Evolutionary conservation across 1,140 invertebrate genomes (phyloP), one percentile per base, ranked within the genome.

Genomic region (Eubasilissa regina): DNA sequence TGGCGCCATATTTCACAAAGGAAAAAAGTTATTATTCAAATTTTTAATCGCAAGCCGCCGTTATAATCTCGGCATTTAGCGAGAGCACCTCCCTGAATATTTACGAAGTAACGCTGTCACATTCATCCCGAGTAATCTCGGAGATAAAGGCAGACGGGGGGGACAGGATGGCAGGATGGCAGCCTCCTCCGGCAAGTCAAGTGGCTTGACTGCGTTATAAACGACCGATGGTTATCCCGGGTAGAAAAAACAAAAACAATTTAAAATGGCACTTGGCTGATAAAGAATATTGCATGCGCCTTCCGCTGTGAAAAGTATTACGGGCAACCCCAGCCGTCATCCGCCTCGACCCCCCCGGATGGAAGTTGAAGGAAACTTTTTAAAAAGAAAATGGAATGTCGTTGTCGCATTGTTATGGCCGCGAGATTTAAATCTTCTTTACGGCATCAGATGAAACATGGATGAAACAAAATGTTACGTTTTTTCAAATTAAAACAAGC

Each of bases 41-140:
- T 75, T 75, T 77, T 75, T 75, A 80, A 80, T 80, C 74, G 51
- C 64, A 53, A 72, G 17, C 73, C 51, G 43, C 58, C 45, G 70
- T 53, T 55, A 76, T 80, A 80, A 80, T 80, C 75, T 19, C 47
- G 53, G 48, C 45, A 56, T 80, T 80, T 77, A 80, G 74, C 79
- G 51, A 44, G 58, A 58, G 66, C 62, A 53, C 66, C 62, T 43
- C 62, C 21, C 60, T 74, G 74, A 73, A 80, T 80, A 80, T 80
- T 80, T 80, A 80, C 79, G 79, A 53, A 80, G 79, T 80, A 58
- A 76, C 79, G 44, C 68, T 77, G 75, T 80, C 79, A 77, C 75
- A 77, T 80, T 64, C 79, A 76, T 80, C 79, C 73, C 75, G n/a
- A 48, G 79, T 76, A 76, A 80, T 76, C 74, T 77, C 45, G 25